Evolutionary conservation across 2,797 vertebrate species (phyloP).

Genomic region (Hydrocynus forskahlii): DNA sequence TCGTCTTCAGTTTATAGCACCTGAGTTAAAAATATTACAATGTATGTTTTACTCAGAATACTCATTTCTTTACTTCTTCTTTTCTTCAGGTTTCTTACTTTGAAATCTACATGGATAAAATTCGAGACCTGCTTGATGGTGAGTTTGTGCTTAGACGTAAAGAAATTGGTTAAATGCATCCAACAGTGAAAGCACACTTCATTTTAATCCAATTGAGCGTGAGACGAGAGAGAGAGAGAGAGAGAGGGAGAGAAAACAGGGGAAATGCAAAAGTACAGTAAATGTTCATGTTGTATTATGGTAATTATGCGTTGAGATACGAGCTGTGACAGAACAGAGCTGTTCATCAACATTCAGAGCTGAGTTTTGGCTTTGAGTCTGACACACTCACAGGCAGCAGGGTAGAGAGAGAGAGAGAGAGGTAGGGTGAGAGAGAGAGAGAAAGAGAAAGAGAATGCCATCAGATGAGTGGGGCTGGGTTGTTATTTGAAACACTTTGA

Average conservation of each 20-base stretch:
- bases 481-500: not conserved
- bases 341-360: slow-evolving; percentile 14
- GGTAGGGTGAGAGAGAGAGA: not conserved
- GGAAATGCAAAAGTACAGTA: not conserved
- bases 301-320: slow-evolving; percentile 21
- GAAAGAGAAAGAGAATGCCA: not conserved
- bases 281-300: slow-evolving; percentile 21
- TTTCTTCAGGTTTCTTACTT: slow-evolving; percentile 91
- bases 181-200: not conserved
- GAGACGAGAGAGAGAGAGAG: not conserved
- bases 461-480: not conserved
- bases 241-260: not conserved
- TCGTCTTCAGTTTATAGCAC: not conserved
- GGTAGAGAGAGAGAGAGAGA: not conserved
- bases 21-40: too few species aligned
- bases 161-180: not conserved
- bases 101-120: slow-evolving; percentile 98
- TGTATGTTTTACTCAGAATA: not conserved
- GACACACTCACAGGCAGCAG: not conserved
- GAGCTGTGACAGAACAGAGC: slow-evolving; percentile 14
- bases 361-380: not conserved
- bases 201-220: not conserved
- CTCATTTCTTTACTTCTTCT: not conserved
- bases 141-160: slow-evolving; percentile 57
- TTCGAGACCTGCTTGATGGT: slow-evolving; percentile 94